Percentiles rank a stretch among this genome's conserved stretches.
These are phyloP conservation scores for Chaetodon auriga DNA, from an alignment of 2,113 vertebrate species.

Conservation along the genomic window DNA sequence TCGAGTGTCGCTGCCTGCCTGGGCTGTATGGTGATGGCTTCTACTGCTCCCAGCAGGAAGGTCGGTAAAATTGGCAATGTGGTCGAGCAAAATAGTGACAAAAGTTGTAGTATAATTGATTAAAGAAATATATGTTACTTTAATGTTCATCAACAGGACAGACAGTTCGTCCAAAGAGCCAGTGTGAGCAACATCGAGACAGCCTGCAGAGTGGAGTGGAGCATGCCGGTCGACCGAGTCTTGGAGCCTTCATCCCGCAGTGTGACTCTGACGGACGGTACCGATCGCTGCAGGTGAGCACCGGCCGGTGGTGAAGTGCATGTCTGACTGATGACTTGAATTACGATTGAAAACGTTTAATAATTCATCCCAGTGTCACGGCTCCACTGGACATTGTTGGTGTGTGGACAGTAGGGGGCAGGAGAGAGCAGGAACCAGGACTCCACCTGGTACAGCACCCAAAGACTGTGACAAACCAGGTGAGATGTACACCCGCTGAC, in stretches of 20 bases:
- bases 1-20: constrained; percentile 87
- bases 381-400: constrained; percentile 89
- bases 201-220: constrained; percentile 65
- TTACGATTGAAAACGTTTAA: background rate
- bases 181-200: constrained; percentile 85
- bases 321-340: background rate
- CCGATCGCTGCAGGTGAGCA: constrained; percentile 75
- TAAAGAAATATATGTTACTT: too few relatives aligned
- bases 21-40: constrained; percentile 90
- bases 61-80: constrained; percentile 72
- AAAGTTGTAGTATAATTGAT: too few relatives aligned
- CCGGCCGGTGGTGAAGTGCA: background rate
- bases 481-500: constrained; percentile 53
- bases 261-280: constrained; percentile 87
- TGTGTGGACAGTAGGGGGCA: constrained; percentile 86
- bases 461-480: constrained; percentile 83
- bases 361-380: constrained; percentile 17
- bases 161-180: constrained; percentile 71
- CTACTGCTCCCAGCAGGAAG: constrained; percentile 82
- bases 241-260: constrained; percentile 84
- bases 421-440: constrained; percentile 87
- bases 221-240: background rate
- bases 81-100: background rate
- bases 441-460: constrained; percentile 65
- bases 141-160: constrained; percentile 71